Conservation (phyloP, 2,888 invertebrate genomes). For the Macrosoma leucophasiata region DNA sequence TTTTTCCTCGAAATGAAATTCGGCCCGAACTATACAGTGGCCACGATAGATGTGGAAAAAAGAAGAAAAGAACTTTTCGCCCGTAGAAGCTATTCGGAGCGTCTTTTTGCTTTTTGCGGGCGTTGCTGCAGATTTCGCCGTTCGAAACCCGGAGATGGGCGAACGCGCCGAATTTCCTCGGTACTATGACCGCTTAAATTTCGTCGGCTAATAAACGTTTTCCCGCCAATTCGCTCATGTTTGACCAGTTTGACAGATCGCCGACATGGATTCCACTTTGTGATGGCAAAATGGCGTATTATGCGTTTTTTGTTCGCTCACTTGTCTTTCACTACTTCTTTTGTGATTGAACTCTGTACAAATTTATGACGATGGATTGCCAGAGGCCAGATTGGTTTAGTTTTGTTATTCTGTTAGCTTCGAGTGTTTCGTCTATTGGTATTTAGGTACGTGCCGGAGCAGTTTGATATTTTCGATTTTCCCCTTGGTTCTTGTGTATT, state of each 20-base stretch:
- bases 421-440: no score
- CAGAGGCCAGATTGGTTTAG: constrained; percentile 50
- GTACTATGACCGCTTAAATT: constrained; percentile 40
- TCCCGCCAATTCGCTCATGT: constrained; percentile 55
- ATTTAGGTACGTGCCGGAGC: no score
- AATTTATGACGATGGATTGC: constrained; percentile 56
- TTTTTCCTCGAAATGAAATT: constrained; percentile 60
- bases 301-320: constrained; percentile 64
- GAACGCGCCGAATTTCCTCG: constrained; percentile 32
- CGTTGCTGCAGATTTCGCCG: constrained; percentile 43
- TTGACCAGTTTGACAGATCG: constrained; percentile 74
- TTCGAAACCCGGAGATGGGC: constrained; percentile 38
- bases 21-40: constrained; percentile 59
- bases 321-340: constrained; percentile 71
- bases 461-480: no score
- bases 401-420: constrained; percentile 59
- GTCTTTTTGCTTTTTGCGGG: constrained; percentile 64
- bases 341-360: constrained; percentile 62
- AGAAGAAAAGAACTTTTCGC: constrained; percentile 42
- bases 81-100: constrained; percentile 58
- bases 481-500: no score
- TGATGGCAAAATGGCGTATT: constrained; percentile 69
- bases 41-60: constrained; percentile 59
- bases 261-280: constrained; percentile 67
- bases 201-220: constrained; percentile 48